Base-by-base conservation (phyloP, 1,140 invertebrate genomes). In the Schlechtendalia chinensis region DNA sequence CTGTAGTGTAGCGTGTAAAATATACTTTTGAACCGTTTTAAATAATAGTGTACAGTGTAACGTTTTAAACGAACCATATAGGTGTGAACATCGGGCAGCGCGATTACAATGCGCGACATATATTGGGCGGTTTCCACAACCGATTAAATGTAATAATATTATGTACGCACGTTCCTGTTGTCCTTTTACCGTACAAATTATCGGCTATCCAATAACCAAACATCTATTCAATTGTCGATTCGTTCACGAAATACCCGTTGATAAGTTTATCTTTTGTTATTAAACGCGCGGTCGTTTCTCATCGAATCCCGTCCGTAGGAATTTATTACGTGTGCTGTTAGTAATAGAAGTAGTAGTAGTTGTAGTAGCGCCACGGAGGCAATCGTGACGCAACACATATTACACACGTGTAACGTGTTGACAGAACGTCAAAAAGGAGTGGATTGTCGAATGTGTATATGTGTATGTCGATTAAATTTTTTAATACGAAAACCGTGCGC, bases 41-140 rank as follows among this genome's bases (percentile, higher is more conserved):
- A n/a, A n/a, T n/a, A 45, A 77, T 19, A 77, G 56, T n/a, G 22
- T 47, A 79, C 61, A 47, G 24, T 50, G 8, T 45, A 61, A 59
- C 58, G 75, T 45, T 79, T 27, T 79, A 50, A 79, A 79, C 61
- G 75, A 47, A 45, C 58, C 58, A n/a, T 59, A 79, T 61, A 61
- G 75, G 75, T 79, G 75, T 79, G 58, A 79, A 63, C 75, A 47
- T 19, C 32, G 16, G 22, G 61, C 58, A 19, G 16, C 74, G 24
- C 63, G 61, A 79, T 63, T 79, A 59, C 32, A 75, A 39, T 58
- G 27, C 6, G 19, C 27, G n/a, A 22, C 29, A 22, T 50, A 29
- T 27, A 50, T 63, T 63, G 75, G 58, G 58, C 39, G 75, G 58
- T 79, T 50, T 63, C 58, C 22, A 50, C 39, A 8, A 29, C 47